These are phyloP conservation scores for Gymnobelideus leadbeateri DNA, from an alignment of 2,113 vertebrate species.

Conservation along the genomic window DNA sequence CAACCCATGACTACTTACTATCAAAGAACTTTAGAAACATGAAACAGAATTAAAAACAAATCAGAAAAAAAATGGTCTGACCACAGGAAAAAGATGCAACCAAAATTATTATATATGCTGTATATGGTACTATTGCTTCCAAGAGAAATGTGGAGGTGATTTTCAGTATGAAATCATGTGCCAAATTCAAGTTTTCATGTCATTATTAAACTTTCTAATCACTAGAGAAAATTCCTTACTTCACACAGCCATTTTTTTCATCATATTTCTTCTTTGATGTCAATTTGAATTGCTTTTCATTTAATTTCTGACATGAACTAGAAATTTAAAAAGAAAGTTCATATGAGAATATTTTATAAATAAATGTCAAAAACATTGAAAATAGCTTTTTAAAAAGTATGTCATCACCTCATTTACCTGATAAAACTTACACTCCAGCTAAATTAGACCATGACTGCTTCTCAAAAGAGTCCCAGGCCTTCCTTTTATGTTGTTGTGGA, in stretches of 20 bases:
- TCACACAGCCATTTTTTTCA: slow-evolving; percentile 74
- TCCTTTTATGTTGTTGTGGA: not conserved
- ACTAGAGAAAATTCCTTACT: slow-evolving; percentile 68
- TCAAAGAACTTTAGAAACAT: not conserved
- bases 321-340: slow-evolving; percentile 44
- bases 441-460: not conserved
- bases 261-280: slow-evolving; percentile 63
- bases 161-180: slow-evolving; percentile 24
- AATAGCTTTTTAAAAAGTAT: slow-evolving; percentile 15
- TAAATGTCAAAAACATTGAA: not conserved
- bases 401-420: not conserved
- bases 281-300: slow-evolving; percentile 52
- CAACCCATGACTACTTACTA: not conserved
- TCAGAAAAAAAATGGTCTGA: not conserved
- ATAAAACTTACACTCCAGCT: not conserved
- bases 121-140: not conserved
- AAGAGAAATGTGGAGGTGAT: slow-evolving; percentile 17
- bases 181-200: slow-evolving; percentile 8
- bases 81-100: not conserved
- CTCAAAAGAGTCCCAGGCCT: not conserved
- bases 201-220: not conserved
- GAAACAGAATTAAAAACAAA: not conserved
- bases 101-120: not conserved
- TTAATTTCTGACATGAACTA: slow-evolving; percentile 61
- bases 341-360: not conserved